Percentiles rank a stretch among this genome's conserved stretches.
phyloP scores from a whole-genome alignment of 2,113 vertebrate genomes.

The Emydocephalus ijimae region DNA sequence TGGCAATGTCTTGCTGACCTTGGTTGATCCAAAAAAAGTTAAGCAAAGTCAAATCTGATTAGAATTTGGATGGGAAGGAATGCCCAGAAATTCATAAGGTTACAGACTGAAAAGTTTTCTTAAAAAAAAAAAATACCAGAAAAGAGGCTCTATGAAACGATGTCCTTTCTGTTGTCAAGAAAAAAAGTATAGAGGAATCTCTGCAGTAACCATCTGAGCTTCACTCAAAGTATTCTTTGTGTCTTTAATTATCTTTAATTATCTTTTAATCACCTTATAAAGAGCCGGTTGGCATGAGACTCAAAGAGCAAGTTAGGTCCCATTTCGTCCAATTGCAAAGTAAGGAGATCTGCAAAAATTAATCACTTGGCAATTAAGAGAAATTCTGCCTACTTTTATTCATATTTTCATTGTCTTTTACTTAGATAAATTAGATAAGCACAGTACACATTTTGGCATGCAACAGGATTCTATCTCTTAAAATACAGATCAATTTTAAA shows the following conservation, averaged over 20 bases:
- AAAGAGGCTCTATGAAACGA: neutral
- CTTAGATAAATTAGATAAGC: neutral
- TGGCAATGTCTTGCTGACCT: neutral
- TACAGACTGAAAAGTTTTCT: neutral
- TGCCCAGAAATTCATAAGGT: neutral
- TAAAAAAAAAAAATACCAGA: neutral
- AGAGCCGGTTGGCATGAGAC: neutral
- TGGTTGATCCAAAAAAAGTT: neutral
- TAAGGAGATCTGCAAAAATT: neutral
- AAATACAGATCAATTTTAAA: neutral
- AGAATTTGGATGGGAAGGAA: neutral
- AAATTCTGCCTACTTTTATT: neutral
- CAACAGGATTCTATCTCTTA: neutral
- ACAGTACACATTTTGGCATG: neutral
- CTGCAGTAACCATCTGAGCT: neutral
- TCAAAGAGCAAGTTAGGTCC: neutral
- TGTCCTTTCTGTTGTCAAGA: neutral
- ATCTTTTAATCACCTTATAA: neutral
- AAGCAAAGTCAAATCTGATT: neutral
- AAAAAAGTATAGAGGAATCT: neutral
- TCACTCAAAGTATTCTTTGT: neutral
- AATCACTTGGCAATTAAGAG: neutral
- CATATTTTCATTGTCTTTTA: neutral
- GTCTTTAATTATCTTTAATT: neutral
- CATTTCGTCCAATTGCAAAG: neutral